Evolutionary conservation across 1,140 invertebrate genomes (phyloP).

Genomic region (Melitaea cinxia): DNA sequence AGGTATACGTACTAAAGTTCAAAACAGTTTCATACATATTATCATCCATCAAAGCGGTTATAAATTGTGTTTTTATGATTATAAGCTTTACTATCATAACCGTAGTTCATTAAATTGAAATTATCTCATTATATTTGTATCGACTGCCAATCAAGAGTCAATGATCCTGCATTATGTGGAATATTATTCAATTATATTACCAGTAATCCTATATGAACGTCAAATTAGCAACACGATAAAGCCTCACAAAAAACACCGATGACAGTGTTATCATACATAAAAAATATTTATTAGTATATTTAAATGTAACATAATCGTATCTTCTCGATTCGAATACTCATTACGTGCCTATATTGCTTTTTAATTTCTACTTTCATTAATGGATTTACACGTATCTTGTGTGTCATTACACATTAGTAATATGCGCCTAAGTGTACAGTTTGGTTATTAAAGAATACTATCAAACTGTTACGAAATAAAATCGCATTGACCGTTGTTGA

Average conservation of each 20-base stretch:
- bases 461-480: too few species aligned
- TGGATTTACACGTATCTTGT: background rate
- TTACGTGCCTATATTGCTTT: background rate
- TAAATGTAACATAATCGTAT: constrained; percentile 13
- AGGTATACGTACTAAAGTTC: background rate
- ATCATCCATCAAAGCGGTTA: constrained; percentile 2
- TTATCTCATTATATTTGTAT: constrained; percentile 23
- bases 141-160: constrained; percentile 12
- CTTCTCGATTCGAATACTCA: background rate
- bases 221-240: constrained; percentile 24
- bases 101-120: constrained; percentile 17
- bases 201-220: constrained; percentile 20
- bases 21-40: background rate
- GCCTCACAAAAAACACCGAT: constrained; percentile 26
- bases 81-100: constrained; percentile 2
- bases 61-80: background rate
- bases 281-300: constrained; percentile 11
- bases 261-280: constrained; percentile 21
- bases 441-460: too few species aligned
- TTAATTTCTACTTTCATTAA: background rate
- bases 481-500: too few species aligned
- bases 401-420: background rate
- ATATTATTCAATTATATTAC: constrained; percentile 5
- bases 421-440: too few species aligned
- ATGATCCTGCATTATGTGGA: constrained; percentile 4